Percentiles rank a stretch among this genome's conserved stretches.
Evolutionary conservation across 2,797 vertebrate species (phyloP).

Genomic region (Strix occidentalis): DNA sequence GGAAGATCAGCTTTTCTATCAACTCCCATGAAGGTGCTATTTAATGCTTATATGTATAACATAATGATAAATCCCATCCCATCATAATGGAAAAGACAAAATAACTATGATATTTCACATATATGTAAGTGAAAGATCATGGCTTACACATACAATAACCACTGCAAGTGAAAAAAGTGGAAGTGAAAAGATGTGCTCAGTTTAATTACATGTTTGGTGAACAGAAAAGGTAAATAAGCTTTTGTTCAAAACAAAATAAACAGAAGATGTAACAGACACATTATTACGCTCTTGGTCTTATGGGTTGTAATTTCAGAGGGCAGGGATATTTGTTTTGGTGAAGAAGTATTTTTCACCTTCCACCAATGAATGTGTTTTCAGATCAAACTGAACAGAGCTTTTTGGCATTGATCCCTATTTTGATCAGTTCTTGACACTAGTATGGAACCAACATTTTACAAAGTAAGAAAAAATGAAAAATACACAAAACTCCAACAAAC

Average conservation of each 20-base stretch:
- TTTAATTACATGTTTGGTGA: not conserved
- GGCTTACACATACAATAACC: not conserved
- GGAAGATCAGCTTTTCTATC: not conserved
- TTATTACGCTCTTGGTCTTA: not conserved
- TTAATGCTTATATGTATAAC: not conserved
- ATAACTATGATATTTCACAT: not conserved
- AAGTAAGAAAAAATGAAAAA: not conserved
- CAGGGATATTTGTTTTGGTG: not conserved
- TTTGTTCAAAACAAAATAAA: not conserved
- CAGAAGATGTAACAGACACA: not conserved
- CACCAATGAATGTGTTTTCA: not conserved
- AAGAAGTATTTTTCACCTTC: not conserved
- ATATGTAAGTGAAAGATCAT: not conserved
- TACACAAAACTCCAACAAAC: not conserved
- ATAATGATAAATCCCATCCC: not conserved
- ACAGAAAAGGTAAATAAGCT: not conserved
- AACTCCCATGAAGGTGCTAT: not conserved
- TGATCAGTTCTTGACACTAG: not conserved
- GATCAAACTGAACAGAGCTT: not conserved
- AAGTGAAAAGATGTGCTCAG: not conserved
- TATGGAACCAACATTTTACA: not conserved
- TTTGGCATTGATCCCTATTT: not conserved
- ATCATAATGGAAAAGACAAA: not conserved
- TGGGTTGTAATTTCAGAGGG: not conserved
- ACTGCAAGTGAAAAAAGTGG: not conserved